These are phyloP conservation scores for Eueremaeus valkanovi DNA, from an alignment of 2,888 invertebrate species.

Conservation along the genomic window DNA sequence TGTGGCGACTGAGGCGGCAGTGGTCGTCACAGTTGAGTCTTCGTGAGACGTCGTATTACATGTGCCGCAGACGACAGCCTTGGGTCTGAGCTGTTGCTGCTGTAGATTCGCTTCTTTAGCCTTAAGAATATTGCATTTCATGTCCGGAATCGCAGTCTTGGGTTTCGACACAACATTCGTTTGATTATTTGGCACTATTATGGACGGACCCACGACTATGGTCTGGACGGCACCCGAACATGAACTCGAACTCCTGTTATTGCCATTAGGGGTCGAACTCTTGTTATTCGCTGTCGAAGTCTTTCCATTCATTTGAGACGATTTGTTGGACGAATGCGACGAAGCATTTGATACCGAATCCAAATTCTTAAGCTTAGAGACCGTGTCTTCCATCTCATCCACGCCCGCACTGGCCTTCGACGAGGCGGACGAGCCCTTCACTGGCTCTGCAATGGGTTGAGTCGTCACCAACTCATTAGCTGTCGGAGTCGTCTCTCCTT, in stretches of 20 bases:
- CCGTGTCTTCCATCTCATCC: background rate
- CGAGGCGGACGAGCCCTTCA: background rate
- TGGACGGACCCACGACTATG: conserved; percentile 2
- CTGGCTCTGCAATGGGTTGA: background rate
- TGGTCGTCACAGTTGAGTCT: background rate
- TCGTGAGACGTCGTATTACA: conserved; percentile 29
- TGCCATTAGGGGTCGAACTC: background rate
- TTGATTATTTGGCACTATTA: conserved; percentile 31
- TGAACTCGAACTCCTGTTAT: background rate
- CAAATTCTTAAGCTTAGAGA: conserved; percentile 13
- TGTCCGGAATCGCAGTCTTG: conserved; percentile 28
- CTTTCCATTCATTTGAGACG: conserved; percentile 9
- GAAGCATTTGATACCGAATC: background rate
- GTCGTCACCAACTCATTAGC: background rate
- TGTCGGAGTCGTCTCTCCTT: conserved; percentile 40
- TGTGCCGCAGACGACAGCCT: conserved; percentile 18
- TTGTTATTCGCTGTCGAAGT: background rate
- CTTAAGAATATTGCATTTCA: conserved; percentile 46
- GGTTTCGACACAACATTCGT: conserved; percentile 24
- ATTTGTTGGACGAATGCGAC: background rate
- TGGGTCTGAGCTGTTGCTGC: conserved; percentile 20
- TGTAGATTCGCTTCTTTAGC: conserved; percentile 43
- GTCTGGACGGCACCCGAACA: background rate
- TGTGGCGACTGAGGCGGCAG: background rate
- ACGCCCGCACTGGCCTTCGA: background rate